phyloP scores from a whole-genome alignment of 1,140 invertebrate species.

The Micrasema longulum region DNA sequence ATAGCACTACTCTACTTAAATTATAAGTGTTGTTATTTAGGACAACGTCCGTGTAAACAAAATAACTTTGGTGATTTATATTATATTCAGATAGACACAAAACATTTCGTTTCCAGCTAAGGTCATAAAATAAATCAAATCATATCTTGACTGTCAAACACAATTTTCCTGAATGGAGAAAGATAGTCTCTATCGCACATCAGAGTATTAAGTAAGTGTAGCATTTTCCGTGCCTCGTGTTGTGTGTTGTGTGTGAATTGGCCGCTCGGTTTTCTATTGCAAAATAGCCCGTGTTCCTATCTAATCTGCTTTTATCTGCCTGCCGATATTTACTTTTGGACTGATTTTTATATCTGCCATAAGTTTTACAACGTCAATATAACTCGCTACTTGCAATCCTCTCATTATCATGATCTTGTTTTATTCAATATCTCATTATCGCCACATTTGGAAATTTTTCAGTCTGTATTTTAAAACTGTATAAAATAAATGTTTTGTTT shows the following conservation, averaged over 20 bases:
- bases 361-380: constrained; percentile 43
- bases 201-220: too few species aligned
- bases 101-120: too few species aligned
- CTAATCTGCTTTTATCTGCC: constrained; percentile 42
- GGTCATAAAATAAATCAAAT: background rate
- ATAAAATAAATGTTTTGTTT: background rate
- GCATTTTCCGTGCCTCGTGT: too few species aligned
- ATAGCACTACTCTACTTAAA: too few species aligned
- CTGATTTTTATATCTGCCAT: constrained; percentile 49
- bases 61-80: too few species aligned
- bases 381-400: background rate
- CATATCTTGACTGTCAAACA: background rate
- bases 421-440: background rate
- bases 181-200: too few species aligned
- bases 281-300: background rate
- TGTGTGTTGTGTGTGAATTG: background rate
- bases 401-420: background rate
- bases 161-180: too few species aligned
- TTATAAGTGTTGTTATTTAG: too few species aligned
- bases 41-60: too few species aligned
- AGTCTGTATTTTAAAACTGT: background rate
- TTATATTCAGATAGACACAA: too few species aligned
- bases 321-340: constrained; percentile 41
- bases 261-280: constrained; percentile 1
- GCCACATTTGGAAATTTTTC: background rate